These are phyloP conservation scores for Branchellion lobata DNA, from an alignment of 2,888 invertebrate species.

Conservation along the genomic window DNA sequence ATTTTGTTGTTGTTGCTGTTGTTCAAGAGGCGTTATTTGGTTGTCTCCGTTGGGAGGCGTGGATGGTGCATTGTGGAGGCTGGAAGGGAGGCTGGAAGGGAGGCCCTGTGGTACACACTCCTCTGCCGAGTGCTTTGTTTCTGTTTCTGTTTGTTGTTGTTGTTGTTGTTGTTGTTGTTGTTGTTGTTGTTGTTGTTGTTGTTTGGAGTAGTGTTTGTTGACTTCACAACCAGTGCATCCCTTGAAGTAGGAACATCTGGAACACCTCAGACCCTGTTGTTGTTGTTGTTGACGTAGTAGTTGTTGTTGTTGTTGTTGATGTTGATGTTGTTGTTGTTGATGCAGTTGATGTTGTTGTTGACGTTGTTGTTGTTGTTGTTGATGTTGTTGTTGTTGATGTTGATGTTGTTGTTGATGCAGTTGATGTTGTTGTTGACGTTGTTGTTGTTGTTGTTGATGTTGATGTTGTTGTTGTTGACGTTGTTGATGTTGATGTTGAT, in stretches of 20 bases:
- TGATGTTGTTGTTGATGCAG: neutral
- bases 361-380: neutral
- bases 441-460: neutral
- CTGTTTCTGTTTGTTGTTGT: neutral
- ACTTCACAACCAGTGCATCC: slow-evolving; percentile 68
- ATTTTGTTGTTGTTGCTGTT: neutral
- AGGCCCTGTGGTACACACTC: too few species aligned
- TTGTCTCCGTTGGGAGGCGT: too few species aligned
- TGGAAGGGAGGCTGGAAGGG: too few species aligned
- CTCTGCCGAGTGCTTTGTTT: too few species aligned
- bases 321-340: neutral
- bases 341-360: neutral
- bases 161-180: slow-evolving; percentile 20
- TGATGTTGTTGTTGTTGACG: neutral
- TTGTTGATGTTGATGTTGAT: neutral
- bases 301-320: neutral
- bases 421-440: neutral
- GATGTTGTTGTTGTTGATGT: neutral
- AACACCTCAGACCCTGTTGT: slow-evolving; percentile 67
- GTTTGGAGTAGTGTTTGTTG: slow-evolving; percentile 53
- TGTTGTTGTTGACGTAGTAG: too few species aligned
- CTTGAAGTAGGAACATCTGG: slow-evolving; percentile 67
- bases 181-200: neutral
- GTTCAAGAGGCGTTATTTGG: neutral
- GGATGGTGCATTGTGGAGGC: too few species aligned